phyloP scores from a whole-genome alignment of 2,888 invertebrate genomes.

The Agrilus cyanescens region DNA sequence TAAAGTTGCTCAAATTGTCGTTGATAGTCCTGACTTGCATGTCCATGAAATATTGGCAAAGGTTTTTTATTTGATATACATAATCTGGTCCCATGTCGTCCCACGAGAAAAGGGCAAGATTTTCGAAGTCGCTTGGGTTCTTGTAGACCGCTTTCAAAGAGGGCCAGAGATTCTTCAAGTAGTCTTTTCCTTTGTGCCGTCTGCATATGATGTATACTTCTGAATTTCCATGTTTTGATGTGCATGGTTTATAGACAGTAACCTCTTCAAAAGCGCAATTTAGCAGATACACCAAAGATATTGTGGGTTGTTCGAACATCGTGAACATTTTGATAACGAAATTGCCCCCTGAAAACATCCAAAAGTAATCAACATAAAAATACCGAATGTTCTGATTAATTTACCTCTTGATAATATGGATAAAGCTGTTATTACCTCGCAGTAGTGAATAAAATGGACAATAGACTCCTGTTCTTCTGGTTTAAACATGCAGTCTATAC shows the following conservation, averaged over 20 bases:
- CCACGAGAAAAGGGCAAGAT: constrained; percentile 46
- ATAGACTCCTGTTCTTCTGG: constrained; percentile 79
- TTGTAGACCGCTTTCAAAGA: constrained; percentile 37
- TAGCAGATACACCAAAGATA: constrained; percentile 68
- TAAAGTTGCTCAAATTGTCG: constrained; percentile 51
- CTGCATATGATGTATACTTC: constrained; percentile 79
- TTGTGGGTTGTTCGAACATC: constrained; percentile 70
- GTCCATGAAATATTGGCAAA: constrained; percentile 52
- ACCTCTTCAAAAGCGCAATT: constrained; percentile 63
- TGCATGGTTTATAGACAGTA: constrained; percentile 73
- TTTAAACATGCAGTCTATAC: constrained; percentile 73
- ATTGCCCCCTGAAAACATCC: constrained; percentile 46
- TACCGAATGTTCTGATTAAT: background rate
- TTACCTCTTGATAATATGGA: constrained; percentile 49
- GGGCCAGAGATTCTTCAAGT: constrained; percentile 20
- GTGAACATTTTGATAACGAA: constrained; percentile 87
- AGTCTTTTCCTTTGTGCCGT: constrained; percentile 41
- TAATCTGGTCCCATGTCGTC: constrained; percentile 50
- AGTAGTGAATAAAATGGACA: constrained; percentile 69
- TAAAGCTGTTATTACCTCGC: constrained; percentile 71
- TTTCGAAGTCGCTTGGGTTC: constrained; percentile 27
- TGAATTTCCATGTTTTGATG: constrained; percentile 92
- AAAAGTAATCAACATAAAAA: background rate
- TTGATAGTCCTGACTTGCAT: constrained; percentile 56
- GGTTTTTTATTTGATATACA: constrained; percentile 50